phyloP scores from a whole-genome alignment of 2,113 vertebrate genomes.

The Chlorodrepanis virens region DNA sequence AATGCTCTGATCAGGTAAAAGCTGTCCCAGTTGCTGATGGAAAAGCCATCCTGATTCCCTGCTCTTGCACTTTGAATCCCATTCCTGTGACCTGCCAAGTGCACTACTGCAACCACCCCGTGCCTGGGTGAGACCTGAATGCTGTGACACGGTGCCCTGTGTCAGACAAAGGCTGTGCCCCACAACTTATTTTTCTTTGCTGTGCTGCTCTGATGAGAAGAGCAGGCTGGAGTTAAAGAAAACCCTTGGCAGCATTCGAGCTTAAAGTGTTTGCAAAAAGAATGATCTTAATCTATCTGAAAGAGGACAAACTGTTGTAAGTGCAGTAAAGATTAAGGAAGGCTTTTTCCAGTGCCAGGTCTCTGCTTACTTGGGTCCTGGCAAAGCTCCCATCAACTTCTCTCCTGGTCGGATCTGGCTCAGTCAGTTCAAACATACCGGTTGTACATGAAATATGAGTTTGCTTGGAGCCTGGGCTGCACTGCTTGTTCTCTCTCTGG shows the following conservation, averaged over 20 bases:
- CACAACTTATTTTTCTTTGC: not conserved
- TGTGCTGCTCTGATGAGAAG: not conserved
- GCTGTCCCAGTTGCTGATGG: not conserved
- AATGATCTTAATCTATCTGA: not conserved
- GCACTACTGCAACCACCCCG: accelerated
- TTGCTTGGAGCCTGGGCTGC: not conserved
- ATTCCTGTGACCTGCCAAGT: not conserved
- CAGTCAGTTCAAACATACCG: not conserved
- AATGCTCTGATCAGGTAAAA: not conserved
- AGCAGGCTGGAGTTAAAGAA: not conserved
- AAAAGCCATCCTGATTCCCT: not conserved
- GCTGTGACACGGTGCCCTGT: not conserved
- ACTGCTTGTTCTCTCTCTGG: not conserved
- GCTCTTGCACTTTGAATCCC: not conserved
- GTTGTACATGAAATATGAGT: not conserved
- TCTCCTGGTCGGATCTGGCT: not conserved
- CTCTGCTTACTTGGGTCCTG: not conserved
- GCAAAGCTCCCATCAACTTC: not conserved
- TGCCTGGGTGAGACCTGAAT: not conserved
- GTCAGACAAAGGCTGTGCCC: not conserved
- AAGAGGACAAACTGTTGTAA: not conserved
- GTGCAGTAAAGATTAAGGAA: not conserved
- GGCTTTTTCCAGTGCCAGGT: not conserved
- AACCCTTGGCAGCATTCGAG: not conserved
- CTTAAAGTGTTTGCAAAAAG: not conserved